These are phyloP conservation scores for Tribolium madens DNA, from an alignment of 1,140 invertebrate species.

Conservation along the genomic window DNA sequence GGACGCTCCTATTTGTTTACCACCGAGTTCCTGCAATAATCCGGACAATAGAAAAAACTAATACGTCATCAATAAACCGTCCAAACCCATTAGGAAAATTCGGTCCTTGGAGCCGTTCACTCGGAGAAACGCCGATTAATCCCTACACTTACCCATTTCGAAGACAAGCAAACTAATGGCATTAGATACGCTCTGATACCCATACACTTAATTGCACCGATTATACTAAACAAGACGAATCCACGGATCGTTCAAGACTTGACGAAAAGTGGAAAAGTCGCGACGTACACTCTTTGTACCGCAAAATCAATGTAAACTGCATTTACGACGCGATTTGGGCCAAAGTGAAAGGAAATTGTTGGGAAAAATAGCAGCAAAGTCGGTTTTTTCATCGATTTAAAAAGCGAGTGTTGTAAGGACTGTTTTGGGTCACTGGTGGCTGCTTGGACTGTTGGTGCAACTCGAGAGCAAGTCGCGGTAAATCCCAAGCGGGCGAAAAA, in stretches of 20 bases:
- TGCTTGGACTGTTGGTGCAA: too few species aligned
- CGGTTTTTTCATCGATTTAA: neutral
- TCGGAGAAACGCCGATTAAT: neutral
- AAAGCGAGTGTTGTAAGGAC: neutral
- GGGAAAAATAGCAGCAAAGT: neutral
- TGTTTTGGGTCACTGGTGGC: too few species aligned
- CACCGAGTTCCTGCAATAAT: constrained; percentile 8
- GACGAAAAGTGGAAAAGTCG: neutral
- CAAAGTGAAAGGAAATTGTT: constrained; percentile 23
- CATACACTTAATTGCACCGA: constrained; percentile 7
- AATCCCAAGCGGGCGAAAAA: too few species aligned
- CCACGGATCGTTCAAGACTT: constrained; percentile 6
- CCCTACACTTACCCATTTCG: constrained; percentile 11
- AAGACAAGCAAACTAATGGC: neutral
- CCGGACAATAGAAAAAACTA: constrained; percentile 16
- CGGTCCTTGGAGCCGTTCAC: neutral
- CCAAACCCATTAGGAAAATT: too few species aligned
- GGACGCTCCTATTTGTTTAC: constrained; percentile 36
- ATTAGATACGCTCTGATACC: constrained; percentile 1
- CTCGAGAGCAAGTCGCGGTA: too few species aligned
- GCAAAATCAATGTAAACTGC: constrained; percentile 1
- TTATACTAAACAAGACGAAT: constrained; percentile 16
- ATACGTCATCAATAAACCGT: neutral
- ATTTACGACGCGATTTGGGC: neutral
- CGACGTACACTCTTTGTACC: constrained; percentile 12